A percentile compares a stretch with the other conserved stretches of the same genome.
These are phyloP conservation scores for Athetis lepigone DNA, from an alignment of 2,888 invertebrate genomes.

Conservation along the genomic window DNA sequence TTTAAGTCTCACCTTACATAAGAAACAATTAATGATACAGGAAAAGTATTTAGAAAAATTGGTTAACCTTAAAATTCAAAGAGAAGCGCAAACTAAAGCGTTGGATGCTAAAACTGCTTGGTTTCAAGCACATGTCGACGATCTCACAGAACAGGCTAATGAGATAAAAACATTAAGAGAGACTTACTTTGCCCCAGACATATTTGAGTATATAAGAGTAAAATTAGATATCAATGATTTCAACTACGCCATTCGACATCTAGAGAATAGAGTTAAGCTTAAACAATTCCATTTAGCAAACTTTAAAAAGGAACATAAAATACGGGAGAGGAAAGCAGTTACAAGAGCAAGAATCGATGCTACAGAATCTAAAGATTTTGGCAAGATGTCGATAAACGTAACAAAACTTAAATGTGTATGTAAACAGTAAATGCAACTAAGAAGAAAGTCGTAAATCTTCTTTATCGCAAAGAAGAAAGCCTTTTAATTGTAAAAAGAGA, in stretches of 20 bases:
- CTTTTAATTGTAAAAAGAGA: too few relatives aligned
- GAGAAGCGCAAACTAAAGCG: constrained; percentile 1
- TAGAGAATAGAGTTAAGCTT: constrained; percentile 18
- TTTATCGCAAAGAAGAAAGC: too few relatives aligned
- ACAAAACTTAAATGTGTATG: too few relatives aligned
- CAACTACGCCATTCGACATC: neutral
- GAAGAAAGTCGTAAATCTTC: too few relatives aligned
- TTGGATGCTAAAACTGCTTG: neutral
- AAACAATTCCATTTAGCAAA: constrained; percentile 6
- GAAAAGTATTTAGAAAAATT: constrained; percentile 80
- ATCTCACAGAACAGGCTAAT: neutral
- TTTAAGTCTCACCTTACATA: constrained; percentile 87
- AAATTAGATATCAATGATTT: neutral
- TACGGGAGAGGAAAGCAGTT: neutral
- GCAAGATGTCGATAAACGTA: too few relatives aligned
- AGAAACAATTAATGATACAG: constrained; percentile 88
- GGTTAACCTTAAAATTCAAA: constrained; percentile 56
- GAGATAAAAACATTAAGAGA: neutral
- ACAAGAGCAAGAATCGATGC: too few relatives aligned
- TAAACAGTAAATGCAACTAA: too few relatives aligned
- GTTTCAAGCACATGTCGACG: neutral
- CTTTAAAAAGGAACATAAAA: neutral
- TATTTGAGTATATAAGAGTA: constrained; percentile 4
- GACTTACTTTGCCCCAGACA: constrained; percentile 10
- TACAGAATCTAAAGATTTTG: too few relatives aligned